phyloP scores from a whole-genome alignment of 2,797 vertebrate genomes.

The Microctenopoma stevenorrisi region DNA sequence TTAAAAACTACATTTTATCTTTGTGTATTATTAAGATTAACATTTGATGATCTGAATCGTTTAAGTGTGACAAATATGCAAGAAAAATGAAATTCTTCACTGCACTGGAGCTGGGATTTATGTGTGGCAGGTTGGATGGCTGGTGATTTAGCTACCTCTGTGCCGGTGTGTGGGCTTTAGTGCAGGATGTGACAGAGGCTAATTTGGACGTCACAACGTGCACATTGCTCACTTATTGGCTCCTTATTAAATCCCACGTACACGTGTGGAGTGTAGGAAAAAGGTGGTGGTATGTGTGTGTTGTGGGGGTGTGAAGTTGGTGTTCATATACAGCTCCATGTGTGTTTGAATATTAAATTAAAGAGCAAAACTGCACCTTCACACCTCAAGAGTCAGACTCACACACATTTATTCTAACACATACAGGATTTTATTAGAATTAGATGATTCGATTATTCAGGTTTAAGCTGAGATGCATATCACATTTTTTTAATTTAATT shows the following conservation, averaged over 20 bases:
- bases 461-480: background rate
- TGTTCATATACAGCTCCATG: conserved; percentile 12
- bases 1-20: too few species aligned
- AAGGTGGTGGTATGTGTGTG: conserved; percentile 8
- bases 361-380: conserved; percentile 9
- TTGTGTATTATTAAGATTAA: too few species aligned
- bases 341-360: conserved; percentile 28
- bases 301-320: conserved; percentile 4
- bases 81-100: too few species aligned
- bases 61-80: too few species aligned
- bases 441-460: conserved; percentile 41
- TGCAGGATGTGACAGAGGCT: conserved; percentile 29
- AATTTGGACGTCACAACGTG: conserved; percentile 31
- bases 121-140: conserved; percentile 22
- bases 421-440: conserved; percentile 40
- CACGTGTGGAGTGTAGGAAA: conserved; percentile 10
- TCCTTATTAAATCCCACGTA: conserved; percentile 18
- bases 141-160: conserved; percentile 22
- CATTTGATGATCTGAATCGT: too few species aligned
- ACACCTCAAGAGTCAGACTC: conserved; percentile 14
- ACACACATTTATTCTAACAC: conserved; percentile 16
- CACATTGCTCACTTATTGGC: conserved; percentile 32
- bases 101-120: conserved; percentile 1
- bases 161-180: conserved; percentile 12
- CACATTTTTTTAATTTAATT: too few species aligned